Percentiles rank a stretch among this genome's conserved stretches.
phyloP scores from a whole-genome alignment of 2,113 vertebrate species.

The Ursus arctos region DNA sequence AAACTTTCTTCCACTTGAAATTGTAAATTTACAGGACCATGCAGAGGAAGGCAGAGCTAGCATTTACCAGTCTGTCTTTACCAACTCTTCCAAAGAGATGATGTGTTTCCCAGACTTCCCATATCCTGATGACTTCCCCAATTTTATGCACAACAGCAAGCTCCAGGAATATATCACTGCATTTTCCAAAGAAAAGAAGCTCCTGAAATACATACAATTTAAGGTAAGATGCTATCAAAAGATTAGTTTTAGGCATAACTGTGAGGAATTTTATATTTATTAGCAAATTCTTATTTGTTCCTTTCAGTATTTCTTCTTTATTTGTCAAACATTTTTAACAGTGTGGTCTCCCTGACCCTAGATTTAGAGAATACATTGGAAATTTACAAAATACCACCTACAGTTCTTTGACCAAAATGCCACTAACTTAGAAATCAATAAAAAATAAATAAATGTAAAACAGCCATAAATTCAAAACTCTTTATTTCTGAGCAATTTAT shows the following conservation, averaged over 20 bases:
- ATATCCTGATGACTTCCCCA: constrained; percentile 91
- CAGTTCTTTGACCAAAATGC: not conserved
- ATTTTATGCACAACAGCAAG: constrained; percentile 90
- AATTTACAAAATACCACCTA: not conserved
- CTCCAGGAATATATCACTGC: constrained; percentile 90
- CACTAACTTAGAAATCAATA: not conserved
- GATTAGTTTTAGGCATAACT: not conserved
- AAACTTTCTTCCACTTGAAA: not conserved
- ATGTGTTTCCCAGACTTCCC: constrained; percentile 94
- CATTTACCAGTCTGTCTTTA: constrained; percentile 92
- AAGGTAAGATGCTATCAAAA: constrained; percentile 86
- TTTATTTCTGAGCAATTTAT: not conserved
- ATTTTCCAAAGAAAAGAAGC: constrained; percentile 90
- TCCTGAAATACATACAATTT: constrained; percentile 90
- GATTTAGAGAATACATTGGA: not conserved
- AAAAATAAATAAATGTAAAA: not conserved
- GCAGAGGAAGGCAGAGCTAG: constrained; percentile 88
- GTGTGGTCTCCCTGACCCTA: not conserved
- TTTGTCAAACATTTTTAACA: not conserved
- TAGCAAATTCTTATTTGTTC: not conserved
- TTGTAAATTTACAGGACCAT: constrained; percentile 86
- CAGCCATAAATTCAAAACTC: not conserved
- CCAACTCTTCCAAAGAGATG: constrained; percentile 95
- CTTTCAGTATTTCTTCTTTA: not conserved
- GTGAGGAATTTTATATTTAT: not conserved